Percentiles rank a stretch among this genome's conserved stretches.
Conservation (phyloP, 2,888 invertebrate species). For the Morinoia aosen region DNA sequence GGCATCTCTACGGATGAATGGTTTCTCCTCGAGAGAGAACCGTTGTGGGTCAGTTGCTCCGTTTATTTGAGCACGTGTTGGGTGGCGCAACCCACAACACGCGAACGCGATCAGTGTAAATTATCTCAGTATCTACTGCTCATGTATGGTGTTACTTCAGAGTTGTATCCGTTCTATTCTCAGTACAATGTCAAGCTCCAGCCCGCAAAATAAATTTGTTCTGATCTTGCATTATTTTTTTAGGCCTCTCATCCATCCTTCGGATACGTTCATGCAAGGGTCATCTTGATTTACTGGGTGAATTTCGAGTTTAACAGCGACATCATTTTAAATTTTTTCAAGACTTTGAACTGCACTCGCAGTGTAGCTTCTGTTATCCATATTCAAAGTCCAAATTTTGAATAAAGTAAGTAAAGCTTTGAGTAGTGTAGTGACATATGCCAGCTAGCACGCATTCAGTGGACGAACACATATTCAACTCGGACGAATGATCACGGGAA, state of each 20-base stretch:
- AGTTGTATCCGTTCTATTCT: not conserved
- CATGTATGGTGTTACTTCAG: not conserved
- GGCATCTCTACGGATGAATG: not conserved
- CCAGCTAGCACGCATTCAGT: not conserved
- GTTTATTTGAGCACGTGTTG: not conserved
- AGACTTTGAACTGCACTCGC: not conserved
- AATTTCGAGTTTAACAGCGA: not conserved
- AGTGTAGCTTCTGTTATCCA: not conserved
- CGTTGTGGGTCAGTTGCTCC: no score
- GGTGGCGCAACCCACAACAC: not conserved
- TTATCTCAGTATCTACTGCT: not conserved
- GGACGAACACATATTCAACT: not conserved
- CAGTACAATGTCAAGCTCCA: not conserved
- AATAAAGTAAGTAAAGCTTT: not conserved
- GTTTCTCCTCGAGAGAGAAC: not conserved
- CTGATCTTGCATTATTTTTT: not conserved
- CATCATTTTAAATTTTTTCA: not conserved
- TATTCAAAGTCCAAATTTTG: not conserved
- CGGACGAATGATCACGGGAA: not conserved
- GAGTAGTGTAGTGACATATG: no score
- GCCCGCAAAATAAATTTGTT: not conserved
- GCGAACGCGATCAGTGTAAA: not conserved
- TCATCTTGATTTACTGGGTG: not conserved
- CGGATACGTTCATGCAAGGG: not conserved
- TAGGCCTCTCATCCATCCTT: not conserved